Evolutionary conservation across 2,113 vertebrate species (phyloP).

Genomic region (Danionella cerebrum): DNA sequence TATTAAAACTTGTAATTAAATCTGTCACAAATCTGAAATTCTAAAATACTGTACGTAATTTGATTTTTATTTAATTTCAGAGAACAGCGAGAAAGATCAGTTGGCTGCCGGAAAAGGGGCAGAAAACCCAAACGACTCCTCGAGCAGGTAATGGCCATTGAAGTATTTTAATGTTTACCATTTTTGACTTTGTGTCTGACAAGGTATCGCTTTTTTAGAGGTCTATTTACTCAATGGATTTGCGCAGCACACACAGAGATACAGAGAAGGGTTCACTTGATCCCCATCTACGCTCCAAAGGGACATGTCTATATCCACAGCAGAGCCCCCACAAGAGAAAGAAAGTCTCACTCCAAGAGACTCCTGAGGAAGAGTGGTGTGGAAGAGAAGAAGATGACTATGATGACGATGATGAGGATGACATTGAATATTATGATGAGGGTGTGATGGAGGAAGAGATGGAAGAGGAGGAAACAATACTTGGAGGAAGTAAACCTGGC

Average conservation of each 20-base stretch:
- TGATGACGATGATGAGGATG: slow-evolving; percentile 62
- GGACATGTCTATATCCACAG: slow-evolving; percentile 22
- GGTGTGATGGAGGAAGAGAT: slow-evolving; percentile 15
- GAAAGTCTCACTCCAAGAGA: slow-evolving; percentile 28
- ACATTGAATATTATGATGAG: too few relatives aligned
- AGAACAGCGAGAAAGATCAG: slow-evolving; percentile 82
- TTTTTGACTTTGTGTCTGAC: not conserved
- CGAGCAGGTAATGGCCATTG: slow-evolving; percentile 72
- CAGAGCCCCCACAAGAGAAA: slow-evolving; percentile 32
- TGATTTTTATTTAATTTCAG: slow-evolving; percentile 50
- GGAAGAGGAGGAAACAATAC: slow-evolving; percentile 25
- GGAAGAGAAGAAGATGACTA: slow-evolving; percentile 51
- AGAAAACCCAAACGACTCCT: slow-evolving; percentile 81
- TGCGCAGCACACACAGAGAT: slow-evolving; percentile 84
- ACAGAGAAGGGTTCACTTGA: slow-evolving; percentile 58
- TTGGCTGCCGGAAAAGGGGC: slow-evolving; percentile 83
- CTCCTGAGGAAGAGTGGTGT: slow-evolving; percentile 52
- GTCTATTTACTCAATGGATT: slow-evolving; percentile 86
- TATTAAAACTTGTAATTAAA: too few relatives aligned
- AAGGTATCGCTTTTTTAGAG: slow-evolving; percentile 42
- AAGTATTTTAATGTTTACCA: not conserved
- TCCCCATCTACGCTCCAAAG: slow-evolving; percentile 19
- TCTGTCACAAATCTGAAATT: too few relatives aligned
- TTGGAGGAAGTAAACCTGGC: slow-evolving; percentile 34
- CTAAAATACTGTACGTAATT: not conserved